Conservation (phyloP, 2,797 vertebrate genomes). For the Manis crassicaudata region DNA sequence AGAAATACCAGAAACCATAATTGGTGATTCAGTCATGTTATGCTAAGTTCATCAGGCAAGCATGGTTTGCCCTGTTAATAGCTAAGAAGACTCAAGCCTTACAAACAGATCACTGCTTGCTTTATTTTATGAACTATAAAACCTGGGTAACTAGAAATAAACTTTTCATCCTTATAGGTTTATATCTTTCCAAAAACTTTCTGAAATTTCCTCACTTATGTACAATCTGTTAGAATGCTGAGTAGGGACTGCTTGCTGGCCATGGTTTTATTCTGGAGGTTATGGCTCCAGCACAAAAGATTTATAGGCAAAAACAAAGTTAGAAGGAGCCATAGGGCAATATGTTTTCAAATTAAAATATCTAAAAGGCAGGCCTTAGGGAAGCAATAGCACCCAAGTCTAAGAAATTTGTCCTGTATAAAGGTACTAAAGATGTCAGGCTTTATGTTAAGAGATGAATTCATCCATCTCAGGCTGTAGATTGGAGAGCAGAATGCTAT, state of each 20-base stretch:
- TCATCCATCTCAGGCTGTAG: background rate
- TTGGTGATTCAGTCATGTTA: background rate
- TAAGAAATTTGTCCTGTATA: background rate
- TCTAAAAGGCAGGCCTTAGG: background rate
- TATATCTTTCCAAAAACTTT: conserved; percentile 9
- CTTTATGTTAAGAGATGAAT: conserved; percentile 6
- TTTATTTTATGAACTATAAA: conserved; percentile 11
- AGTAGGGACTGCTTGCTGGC: background rate
- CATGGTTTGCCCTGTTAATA: background rate
- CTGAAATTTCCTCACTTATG: background rate
- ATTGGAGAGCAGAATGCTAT: background rate
- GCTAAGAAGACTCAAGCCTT: background rate
- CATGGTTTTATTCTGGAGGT: background rate
- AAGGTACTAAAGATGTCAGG: background rate
- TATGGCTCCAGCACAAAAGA: background rate
- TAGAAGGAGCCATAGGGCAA: background rate
- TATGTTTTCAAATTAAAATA: conserved; percentile 31
- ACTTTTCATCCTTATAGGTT: background rate
- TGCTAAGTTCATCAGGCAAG: background rate
- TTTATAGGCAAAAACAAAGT: conserved; percentile 7
- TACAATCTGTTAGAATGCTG: background rate
- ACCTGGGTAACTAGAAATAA: background rate
- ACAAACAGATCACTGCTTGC: background rate
- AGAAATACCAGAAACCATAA: background rate
- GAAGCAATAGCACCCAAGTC: background rate